Percentiles rank a stretch among this genome's conserved stretches.
These are phyloP conservation scores for Phlogophora meticulosa DNA, from an alignment of 2,888 invertebrate genomes.

Conservation along the genomic window DNA sequence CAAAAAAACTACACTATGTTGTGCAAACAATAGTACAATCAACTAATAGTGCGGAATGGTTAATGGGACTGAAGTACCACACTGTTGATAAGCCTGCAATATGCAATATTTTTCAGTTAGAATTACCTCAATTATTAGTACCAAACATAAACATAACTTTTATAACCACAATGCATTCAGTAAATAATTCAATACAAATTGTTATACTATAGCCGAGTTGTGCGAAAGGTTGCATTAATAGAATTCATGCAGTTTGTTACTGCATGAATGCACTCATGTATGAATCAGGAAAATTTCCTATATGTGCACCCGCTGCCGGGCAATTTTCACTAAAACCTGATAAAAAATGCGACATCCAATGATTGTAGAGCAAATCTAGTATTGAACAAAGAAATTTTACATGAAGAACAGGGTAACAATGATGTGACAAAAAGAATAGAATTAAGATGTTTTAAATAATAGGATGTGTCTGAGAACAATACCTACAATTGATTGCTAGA, in stretches of 20 bases:
- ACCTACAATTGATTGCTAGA: neutral
- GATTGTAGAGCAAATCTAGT: constrained; percentile 20
- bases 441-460: neutral
- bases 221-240: constrained; percentile 26
- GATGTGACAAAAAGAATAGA: neutral
- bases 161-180: constrained; percentile 10
- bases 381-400: neutral
- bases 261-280: constrained; percentile 45
- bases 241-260: constrained; percentile 30
- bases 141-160: constrained; percentile 5
- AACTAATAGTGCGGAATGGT: constrained; percentile 10
- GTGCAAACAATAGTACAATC: constrained; percentile 14
- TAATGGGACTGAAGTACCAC: neutral
- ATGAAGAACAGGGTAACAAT: neutral
- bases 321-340: constrained; percentile 34
- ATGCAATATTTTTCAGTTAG: constrained; percentile 18
- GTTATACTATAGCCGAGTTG: constrained; percentile 18
- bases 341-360: constrained; percentile 34
- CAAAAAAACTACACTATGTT: constrained; percentile 10
- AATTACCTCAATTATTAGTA: constrained; percentile 11
- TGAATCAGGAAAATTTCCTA: constrained; percentile 40
- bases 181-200: constrained; percentile 17
- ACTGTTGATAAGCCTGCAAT: neutral
- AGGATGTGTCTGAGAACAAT: neutral
- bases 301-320: constrained; percentile 13